phyloP scores from a whole-genome alignment of 2,888 invertebrate genomes.

The Tenthredo amoena region DNA sequence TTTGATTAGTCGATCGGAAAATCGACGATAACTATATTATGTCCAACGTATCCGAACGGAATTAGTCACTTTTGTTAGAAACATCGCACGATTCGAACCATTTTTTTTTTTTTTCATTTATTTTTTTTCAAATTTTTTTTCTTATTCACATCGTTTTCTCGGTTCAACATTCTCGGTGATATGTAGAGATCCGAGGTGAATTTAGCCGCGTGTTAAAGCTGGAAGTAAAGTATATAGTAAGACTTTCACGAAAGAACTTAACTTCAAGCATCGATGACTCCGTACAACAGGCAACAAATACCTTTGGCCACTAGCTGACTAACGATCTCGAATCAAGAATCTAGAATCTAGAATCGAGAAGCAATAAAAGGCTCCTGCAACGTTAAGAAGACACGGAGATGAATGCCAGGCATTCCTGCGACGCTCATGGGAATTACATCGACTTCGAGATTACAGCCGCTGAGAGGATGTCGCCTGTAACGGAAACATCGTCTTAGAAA shows the following conservation, averaged over 20 bases:
- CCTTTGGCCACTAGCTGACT: slow-evolving; percentile 37
- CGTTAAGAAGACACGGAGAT: slow-evolving; percentile 46
- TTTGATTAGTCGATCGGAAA: slow-evolving; percentile 42
- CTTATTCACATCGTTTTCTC: not conserved
- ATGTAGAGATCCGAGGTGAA: not conserved
- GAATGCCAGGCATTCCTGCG: slow-evolving; percentile 52
- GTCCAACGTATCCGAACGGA: not conserved
- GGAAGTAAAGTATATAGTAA: not conserved
- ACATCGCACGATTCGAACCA: not conserved
- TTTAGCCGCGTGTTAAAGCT: not conserved
- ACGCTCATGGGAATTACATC: slow-evolving; percentile 46
- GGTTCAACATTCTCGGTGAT: not conserved
- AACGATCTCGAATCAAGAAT: slow-evolving; percentile 49
- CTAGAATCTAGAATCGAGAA: slow-evolving; percentile 40
- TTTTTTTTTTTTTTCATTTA: not conserved
- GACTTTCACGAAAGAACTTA: slow-evolving; percentile 1
- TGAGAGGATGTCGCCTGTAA: not conserved
- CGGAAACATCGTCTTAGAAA: not conserved
- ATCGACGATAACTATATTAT: not conserved
- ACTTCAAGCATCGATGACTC: slow-evolving; percentile 15
- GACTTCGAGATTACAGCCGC: not conserved
- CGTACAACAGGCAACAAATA: slow-evolving; percentile 27
- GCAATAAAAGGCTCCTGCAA: slow-evolving; percentile 10
- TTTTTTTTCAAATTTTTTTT: not conserved
- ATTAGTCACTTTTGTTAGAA: not conserved